Percentiles rank a stretch among this genome's conserved stretches.
Conservation (phyloP, 1,140 invertebrate genomes). For the Drosophila repletoides region DNA sequence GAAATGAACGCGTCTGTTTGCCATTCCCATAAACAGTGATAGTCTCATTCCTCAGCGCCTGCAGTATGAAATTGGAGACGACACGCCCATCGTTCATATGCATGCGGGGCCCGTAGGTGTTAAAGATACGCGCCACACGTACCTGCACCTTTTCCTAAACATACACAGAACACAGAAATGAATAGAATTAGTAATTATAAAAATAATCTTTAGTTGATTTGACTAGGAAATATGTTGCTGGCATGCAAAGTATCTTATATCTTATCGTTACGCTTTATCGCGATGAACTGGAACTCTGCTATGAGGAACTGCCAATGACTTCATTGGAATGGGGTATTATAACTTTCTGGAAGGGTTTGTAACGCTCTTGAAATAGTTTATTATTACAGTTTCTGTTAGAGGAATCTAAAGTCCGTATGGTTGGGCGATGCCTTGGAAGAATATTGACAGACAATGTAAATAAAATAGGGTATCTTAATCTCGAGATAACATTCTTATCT, state of each 20-base stretch:
- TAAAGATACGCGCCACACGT: slow-evolving; percentile 98
- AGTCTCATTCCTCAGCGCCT: slow-evolving; percentile 96
- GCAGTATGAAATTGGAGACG: slow-evolving; percentile 99
- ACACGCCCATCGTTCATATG: slow-evolving; percentile 99
- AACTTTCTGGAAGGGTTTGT: neutral
- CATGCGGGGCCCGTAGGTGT: slow-evolving; percentile 99
- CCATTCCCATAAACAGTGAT: slow-evolving; percentile 99
- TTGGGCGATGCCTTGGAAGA: too few relatives aligned
- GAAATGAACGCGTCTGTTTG: slow-evolving; percentile 98
- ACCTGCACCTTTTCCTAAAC: slow-evolving; percentile 93
- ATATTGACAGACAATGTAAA: too few relatives aligned
- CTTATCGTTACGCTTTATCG: slow-evolving; percentile 16
- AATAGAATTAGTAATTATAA: too few relatives aligned
- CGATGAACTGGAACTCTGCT: neutral
- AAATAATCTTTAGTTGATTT: neutral
- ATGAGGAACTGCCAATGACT: neutral
- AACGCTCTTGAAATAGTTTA: neutral
- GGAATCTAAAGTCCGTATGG: too few relatives aligned
- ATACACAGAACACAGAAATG: neutral
- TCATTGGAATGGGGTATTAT: neutral
- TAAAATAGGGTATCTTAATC: slow-evolving; percentile 28
- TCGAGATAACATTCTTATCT: slow-evolving; percentile 16
- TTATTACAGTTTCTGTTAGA: neutral
- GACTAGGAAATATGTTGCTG: too few relatives aligned
- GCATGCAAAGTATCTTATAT: slow-evolving; percentile 4